phyloP scores from a whole-genome alignment of 2,797 vertebrate species.

The Toxotes lorentzi region DNA sequence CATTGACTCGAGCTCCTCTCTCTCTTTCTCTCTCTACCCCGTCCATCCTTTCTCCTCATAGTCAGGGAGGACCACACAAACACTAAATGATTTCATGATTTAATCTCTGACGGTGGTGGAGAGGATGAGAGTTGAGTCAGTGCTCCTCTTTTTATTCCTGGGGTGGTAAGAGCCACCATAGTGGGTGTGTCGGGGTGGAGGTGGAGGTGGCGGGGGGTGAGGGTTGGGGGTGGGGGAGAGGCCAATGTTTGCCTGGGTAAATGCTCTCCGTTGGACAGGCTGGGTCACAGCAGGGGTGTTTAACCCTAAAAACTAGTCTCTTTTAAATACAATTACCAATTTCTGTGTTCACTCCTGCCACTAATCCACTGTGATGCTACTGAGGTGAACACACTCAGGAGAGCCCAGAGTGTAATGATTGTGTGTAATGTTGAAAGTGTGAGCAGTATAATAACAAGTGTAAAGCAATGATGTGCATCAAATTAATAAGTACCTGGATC shows the following conservation, averaged over 20 bases:
- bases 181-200: slow-evolving; percentile 48
- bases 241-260: slow-evolving; percentile 77
- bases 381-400: slow-evolving; percentile 35
- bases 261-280: slow-evolving; percentile 66
- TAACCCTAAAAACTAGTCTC: slow-evolving; percentile 66
- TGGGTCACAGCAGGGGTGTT: slow-evolving; percentile 75
- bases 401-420: background rate
- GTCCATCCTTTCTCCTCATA: slow-evolving; percentile 80
- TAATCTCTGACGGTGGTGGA: slow-evolving; percentile 62
- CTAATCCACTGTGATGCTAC: slow-evolving; percentile 60
- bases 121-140: slow-evolving; percentile 67
- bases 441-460: background rate
- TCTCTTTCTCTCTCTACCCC: slow-evolving; percentile 82
- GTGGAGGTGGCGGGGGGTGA: background rate
- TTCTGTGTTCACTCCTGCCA: slow-evolving; percentile 45
- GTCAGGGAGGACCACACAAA: slow-evolving; percentile 94
- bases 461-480: background rate
- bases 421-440: background rate
- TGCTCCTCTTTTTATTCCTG: slow-evolving; percentile 52
- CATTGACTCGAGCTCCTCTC: slow-evolving; percentile 90
- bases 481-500: background rate
- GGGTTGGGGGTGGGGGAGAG: slow-evolving; percentile 9
- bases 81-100: slow-evolving; percentile 84
- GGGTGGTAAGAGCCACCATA: slow-evolving; percentile 22
- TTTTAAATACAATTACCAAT: slow-evolving; percentile 65